Evolutionary conservation across 1,140 invertebrate genomes (phyloP).

Genomic region (Hylaeus volcanicus): DNA sequence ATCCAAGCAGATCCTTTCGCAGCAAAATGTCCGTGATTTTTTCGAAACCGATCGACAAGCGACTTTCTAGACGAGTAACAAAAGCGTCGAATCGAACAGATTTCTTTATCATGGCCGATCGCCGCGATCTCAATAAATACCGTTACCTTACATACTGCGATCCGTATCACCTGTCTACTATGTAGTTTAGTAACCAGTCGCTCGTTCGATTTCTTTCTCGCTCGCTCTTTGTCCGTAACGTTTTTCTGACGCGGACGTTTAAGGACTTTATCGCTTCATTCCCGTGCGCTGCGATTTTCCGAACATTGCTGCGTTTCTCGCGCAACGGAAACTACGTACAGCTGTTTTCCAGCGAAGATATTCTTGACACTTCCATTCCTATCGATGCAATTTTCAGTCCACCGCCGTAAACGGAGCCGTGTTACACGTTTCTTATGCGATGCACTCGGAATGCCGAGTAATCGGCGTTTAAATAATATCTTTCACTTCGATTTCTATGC

Average conservation of each 20-base stretch:
- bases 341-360: background rate
- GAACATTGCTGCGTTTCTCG: background rate
- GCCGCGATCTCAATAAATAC: slow-evolving; percentile 15
- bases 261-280: slow-evolving; percentile 6
- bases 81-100: background rate
- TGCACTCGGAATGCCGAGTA: too few species aligned
- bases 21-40: background rate
- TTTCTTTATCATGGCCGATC: background rate
- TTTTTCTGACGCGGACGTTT: background rate
- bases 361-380: background rate
- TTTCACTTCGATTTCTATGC: too few species aligned
- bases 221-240: too few species aligned
- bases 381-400: background rate
- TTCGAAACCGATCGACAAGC: slow-evolving; percentile 16
- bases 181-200: background rate
- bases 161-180: background rate
- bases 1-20: background rate
- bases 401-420: background rate
- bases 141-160: slow-evolving; percentile 12
- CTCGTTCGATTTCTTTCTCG: too few species aligned
- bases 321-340: background rate
- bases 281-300: background rate
- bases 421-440: too few species aligned
- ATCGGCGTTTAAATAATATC: too few species aligned
- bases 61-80: slow-evolving; percentile 22